These are phyloP conservation scores for Pararge aegeria DNA, from an alignment of 1,140 invertebrate species.

Conservation along the genomic window DNA sequence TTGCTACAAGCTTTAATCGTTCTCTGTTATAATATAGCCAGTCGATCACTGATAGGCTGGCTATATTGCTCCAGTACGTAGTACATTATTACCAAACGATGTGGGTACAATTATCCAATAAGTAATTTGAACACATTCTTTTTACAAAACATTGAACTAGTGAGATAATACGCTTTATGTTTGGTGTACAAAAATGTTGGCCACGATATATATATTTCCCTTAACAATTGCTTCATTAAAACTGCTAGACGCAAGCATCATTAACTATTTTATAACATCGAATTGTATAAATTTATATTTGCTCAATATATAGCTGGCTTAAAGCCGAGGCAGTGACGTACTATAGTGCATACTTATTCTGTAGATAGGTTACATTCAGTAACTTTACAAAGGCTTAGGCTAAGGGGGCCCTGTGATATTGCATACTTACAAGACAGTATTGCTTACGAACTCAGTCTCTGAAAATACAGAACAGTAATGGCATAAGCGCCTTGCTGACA, in stretches of 20 bases:
- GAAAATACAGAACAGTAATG: not conserved
- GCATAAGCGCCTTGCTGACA: no score
- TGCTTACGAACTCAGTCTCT: not conserved
- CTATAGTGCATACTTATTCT: conserved; percentile 3
- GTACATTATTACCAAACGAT: no score
- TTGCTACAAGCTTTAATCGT: no score
- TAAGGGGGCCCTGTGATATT: conserved; percentile 4
- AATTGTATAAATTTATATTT: conserved; percentile 18
- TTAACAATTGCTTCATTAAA: not conserved
- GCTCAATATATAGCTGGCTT: conserved; percentile 25
- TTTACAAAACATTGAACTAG: no score
- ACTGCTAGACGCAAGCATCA: conserved; percentile 1
- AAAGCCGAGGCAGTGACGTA: conserved; percentile 22
- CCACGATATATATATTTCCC: not conserved
- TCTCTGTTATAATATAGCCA: no score
- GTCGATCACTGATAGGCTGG: no score
- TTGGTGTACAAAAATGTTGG: no score
- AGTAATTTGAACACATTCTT: no score
- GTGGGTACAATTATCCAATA: no score
- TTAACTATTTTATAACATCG: not conserved
- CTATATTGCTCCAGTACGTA: no score
- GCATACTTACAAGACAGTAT: not conserved
- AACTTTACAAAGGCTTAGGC: conserved; percentile 7
- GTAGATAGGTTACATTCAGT: conserved; percentile 11
- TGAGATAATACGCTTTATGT: no score